Base-by-base conservation (phyloP, 2,888 invertebrate genomes). In the Drosophila falleni region DNA sequence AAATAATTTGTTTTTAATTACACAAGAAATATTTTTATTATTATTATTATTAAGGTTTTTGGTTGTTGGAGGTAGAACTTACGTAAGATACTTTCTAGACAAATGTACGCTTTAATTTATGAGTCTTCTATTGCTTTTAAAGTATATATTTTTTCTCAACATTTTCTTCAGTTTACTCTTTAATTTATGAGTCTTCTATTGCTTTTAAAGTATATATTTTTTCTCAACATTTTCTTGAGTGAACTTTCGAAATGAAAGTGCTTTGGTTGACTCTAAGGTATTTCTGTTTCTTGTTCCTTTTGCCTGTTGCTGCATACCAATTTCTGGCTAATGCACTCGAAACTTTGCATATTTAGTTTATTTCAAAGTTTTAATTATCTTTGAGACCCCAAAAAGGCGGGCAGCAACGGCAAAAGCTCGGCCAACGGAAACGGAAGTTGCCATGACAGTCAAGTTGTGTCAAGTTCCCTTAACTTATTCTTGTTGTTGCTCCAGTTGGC, bases 331-430 rank as follows among this genome's bases (percentile, higher is more conserved):
- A 89, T 87, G 89, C 87, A 87, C 74, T 77, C 64, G 73, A 79
- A 79, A 85, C 86, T 85, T 87, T 74, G 55, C 74, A 85, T 81
- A 81, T 85, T 86, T 81, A 72, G 88, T 81, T 88, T 72, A 71
- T 76, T 75, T 61, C 72, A 65, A 89, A 86, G 89, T 89, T 86
- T 86, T 89, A 86, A 89, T 86, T 89, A 86, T 89, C 86, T 81
- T 66, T 53, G 81, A 70, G 77, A 73, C 63, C 71, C 80, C 78
- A 54, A 81, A 56, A 26, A 41, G 37, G 15, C 11, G n/a, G 56
- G 33, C 49, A 29, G 35, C 19, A 46, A 10, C 23, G 11, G 51
- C 55, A 42, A 29, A 39, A 46, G 50, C 41, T 54, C 46, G 71
- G 42, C 68, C 61, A 78, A 58, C 69, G 78, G 65, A 66, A 72